Base-by-base conservation (phyloP, 2,797 vertebrate genomes). In the Syngnathus rostellatus region DNA sequence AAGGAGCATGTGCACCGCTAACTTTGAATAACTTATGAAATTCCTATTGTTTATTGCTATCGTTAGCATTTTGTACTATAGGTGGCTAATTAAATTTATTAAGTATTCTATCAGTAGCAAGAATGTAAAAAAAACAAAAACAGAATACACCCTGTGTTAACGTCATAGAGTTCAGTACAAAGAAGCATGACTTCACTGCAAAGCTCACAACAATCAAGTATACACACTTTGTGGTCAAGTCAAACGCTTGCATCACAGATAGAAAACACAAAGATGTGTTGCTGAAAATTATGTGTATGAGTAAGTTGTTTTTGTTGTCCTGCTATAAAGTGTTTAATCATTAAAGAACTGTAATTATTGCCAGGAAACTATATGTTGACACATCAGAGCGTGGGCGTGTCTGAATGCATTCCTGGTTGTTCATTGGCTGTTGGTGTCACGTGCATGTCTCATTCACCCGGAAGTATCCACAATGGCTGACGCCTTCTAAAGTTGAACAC, bases 381-480 rank as follows among this genome's bases (percentile, higher is more conserved):
- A 63, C n/a, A 55, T 62, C 8, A 23, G 53, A 37, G 0, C 1
- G 3, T 43, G 31, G 83, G 81, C 78, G 77, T 80, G 80, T 2
- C 71, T 0, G 55, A 0, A 9, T 8, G 0, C 10, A 63, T 50
- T 64, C 9, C 14, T 8, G n/a, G 0, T 3, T 12, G 8, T 21
- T 78, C 63, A 86, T 90, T 89, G 83, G 86, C 51, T 64, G 1
- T 0, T 19, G 2, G 0, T 0, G 6, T 60, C 73, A 68, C 2
- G 74, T 81, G 83, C 85, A 74, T 0, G 78, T 80, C 85, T 77
- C 54, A 1, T 10, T 37, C 0, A 68, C 31, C n/a, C 65, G 72
- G 75, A 86, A 83, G 71, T 43, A 0, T 68, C 48, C 12, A 5
- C 51, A 39, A 72, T 73, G 68, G 45, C n/a, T 39, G 46, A 43